These are phyloP conservation scores for Opisthograptis luteolata DNA, from an alignment of 2,888 invertebrate genomes.

Conservation along the genomic window DNA sequence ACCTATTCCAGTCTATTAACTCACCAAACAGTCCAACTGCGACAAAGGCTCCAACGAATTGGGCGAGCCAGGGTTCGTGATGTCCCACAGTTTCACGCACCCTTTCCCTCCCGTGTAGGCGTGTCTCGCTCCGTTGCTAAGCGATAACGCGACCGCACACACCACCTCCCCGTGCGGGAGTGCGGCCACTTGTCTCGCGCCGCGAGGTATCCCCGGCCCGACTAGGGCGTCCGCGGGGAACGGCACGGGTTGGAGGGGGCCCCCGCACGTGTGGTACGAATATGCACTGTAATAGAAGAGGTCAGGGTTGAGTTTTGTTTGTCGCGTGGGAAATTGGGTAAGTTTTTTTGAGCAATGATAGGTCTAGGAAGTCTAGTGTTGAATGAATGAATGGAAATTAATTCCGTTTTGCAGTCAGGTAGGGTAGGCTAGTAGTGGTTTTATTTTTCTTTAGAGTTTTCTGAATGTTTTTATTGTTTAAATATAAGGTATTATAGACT, in stretches of 20 bases:
- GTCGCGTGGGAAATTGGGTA: conserved; percentile 66
- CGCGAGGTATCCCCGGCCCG: conserved; percentile 96
- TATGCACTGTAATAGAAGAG: conserved; percentile 87
- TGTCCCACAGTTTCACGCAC: conserved; percentile 98
- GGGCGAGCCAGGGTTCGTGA: conserved; percentile 92
- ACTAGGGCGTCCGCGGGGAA: conserved; percentile 97
- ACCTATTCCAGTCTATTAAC: no score
- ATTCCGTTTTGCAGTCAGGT: no score
- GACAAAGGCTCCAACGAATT: conserved; percentile 95
- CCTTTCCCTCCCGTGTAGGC: conserved; percentile 99
- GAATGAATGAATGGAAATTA: no score
- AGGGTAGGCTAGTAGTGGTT: no score
- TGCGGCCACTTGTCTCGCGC: conserved; percentile 94
- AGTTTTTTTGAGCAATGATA: no score
- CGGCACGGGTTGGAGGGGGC: conserved; percentile 94
- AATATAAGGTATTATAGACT: no score
- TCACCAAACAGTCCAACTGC: conserved; percentile 94
- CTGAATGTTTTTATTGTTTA: no score
- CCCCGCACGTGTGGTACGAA: conserved; percentile 97
- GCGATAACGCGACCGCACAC: conserved; percentile 97
- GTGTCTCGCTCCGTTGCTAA: conserved; percentile 89
- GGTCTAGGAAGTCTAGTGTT: no score
- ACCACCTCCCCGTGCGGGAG: conserved; percentile 98
- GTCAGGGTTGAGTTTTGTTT: conserved; percentile 88
- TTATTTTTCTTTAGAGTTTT: no score